These are phyloP conservation scores for Pseudomyrmex concolor DNA, from an alignment of 1,140 invertebrate genomes.

Conservation along the genomic window DNA sequence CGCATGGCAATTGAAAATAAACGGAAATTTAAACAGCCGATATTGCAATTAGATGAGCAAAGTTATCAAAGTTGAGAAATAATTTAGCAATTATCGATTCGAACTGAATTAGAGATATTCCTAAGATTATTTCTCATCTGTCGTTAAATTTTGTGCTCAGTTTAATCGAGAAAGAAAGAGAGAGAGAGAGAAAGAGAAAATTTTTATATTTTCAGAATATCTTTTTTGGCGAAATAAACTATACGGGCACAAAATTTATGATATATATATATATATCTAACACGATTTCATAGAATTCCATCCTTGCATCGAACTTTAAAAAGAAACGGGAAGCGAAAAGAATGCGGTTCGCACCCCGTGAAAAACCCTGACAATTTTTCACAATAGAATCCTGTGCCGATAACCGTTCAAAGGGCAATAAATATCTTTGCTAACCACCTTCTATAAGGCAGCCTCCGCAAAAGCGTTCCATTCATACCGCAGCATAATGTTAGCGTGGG, in stretches of 20 bases:
- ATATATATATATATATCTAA: constrained; percentile 29
- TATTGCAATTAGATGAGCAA: not conserved
- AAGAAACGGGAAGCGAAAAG: constrained; percentile 50
- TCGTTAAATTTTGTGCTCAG: not conserved
- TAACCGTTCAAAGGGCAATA: constrained; percentile 70
- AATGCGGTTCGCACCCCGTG: constrained; percentile 59
- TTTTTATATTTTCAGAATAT: constrained; percentile 6
- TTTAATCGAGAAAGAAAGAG: not conserved
- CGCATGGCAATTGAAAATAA: constrained; percentile 37
- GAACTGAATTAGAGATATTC: not conserved
- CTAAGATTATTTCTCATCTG: not conserved
- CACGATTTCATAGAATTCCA: constrained; percentile 29
- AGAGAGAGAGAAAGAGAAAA: not conserved
- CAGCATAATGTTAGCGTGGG: constrained; percentile 57
- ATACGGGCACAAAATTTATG: constrained; percentile 16
- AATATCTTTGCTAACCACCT: constrained; percentile 72
- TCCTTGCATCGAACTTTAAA: constrained; percentile 17
- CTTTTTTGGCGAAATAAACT: not conserved
- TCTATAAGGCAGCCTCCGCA: constrained; percentile 69
- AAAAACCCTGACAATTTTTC: constrained; percentile 68
- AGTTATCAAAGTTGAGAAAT: not conserved
- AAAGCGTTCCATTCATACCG: constrained; percentile 73
- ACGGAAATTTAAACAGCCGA: not conserved
- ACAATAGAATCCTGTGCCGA: constrained; percentile 67
- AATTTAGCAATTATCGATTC: not conserved